Conservation (phyloP, 2,113 vertebrate species). For the Petaurus breviceps region DNA sequence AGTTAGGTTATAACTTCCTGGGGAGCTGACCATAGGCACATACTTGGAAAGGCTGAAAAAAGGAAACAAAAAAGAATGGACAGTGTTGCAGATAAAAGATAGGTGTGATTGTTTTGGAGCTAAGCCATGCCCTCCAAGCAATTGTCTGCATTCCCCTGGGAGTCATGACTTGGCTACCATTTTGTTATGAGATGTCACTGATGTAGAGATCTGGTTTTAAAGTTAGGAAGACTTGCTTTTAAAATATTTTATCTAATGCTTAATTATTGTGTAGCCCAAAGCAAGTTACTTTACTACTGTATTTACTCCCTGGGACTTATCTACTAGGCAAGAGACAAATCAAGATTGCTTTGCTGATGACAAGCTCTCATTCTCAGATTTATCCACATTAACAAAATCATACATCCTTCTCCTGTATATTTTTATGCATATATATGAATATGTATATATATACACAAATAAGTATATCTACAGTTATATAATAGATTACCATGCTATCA, state of each 20-base stretch:
- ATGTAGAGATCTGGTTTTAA: not conserved
- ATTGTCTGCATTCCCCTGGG: not conserved
- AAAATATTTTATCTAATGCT: not conserved
- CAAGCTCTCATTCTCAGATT: not conserved
- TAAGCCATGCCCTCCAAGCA: not conserved
- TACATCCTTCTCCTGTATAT: not conserved
- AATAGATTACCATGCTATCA: not conserved
- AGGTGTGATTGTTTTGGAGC: not conserved
- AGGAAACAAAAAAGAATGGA: not conserved
- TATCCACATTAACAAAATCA: not conserved
- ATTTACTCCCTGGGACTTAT: not conserved
- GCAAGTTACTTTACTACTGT: not conserved
- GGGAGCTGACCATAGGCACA: not conserved
- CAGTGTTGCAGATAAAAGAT: not conserved
- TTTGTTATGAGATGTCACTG: not conserved
- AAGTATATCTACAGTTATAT: not conserved
- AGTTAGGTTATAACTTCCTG: not conserved
- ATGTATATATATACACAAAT: not conserved
- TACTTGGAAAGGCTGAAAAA: not conserved
- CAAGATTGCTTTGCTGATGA: not conserved
- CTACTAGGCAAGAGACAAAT: not conserved
- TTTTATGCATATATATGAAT: not conserved
- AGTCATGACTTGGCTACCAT: not conserved
- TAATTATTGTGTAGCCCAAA: not conserved
- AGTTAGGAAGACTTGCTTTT: not conserved